Evolutionary conservation across 1,140 invertebrate genomes (phyloP), one percentile per base, ranked within the genome.

Genomic region (Nylanderia fulva): DNA sequence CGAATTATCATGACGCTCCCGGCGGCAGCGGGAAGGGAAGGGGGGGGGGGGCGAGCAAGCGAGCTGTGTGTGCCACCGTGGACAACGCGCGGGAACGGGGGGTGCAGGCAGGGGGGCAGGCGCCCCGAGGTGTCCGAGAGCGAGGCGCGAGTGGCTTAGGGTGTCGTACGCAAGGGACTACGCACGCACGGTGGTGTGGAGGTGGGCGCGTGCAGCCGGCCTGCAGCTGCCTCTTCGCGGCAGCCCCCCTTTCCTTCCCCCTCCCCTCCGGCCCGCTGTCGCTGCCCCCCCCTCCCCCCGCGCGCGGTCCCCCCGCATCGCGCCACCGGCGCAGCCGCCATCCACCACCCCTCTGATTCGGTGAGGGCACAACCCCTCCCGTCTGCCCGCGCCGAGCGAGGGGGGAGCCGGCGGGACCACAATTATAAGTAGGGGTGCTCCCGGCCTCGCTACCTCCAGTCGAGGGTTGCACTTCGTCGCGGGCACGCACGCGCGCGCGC

Each of bases 381-480:
- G 54, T 4, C 15, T 7, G 61, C 75, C 45, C 15, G 60, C 36
- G 27, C 24, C 27, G 39, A n/a, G 24, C 42, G 36, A 21, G 9
- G 71, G 79, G 87, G 84, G 88, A 71, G 85, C 88, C 87, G 85
- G 77, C 82, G 89, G 90, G 84, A 88, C 91, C 92, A 91, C 91
- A 93, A 94, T 94, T 95, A 95, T 94, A 95, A 95, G 93, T 95
- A 95, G 93, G 94, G 94, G 94, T 95, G 93, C 92, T 75, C 45
- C 79, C 79, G 84, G 76, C 85, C 77, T 69, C 85, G 89, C 93
- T 90, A 94, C 91, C 93, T 95, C 92, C 94, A 95, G 94, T 95
- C 93, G 94, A 95, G 94, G 94, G 94, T 94, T 93, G 93, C 74
- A 92, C 92, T 86, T 56, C 66, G 82, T 87, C 29, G 71, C 42